These are phyloP conservation scores for Oryzaephilus surinamensis DNA, from an alignment of 1,140 invertebrate species.

Conservation along the genomic window DNA sequence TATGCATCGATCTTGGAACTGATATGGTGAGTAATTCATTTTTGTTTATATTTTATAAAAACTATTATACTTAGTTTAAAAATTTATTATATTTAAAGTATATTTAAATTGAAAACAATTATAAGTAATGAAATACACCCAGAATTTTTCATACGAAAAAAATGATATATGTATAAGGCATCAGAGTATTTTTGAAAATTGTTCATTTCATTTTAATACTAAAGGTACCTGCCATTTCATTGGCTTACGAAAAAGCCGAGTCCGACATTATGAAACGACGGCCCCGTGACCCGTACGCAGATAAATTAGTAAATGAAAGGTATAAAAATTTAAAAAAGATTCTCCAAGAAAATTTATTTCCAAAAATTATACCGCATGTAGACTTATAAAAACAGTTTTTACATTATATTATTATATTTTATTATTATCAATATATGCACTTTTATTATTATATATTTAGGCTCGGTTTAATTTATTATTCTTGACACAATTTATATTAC, in stretches of 20 bases:
- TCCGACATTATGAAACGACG: slow-evolving; percentile 99
- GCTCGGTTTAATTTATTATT: too few species aligned
- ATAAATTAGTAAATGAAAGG: slow-evolving; percentile 98
- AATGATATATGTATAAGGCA: slow-evolving; percentile 9
- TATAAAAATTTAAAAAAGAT: too few species aligned
- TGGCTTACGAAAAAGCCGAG: slow-evolving; percentile 97
- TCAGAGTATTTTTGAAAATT: slow-evolving; percentile 11
- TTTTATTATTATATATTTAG: too few species aligned
- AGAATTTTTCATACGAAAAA: too few species aligned
- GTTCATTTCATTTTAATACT: slow-evolving; percentile 1
- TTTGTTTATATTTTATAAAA: neutral
- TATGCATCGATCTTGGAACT: slow-evolving; percentile 99
- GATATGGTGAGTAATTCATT: slow-evolving; percentile 81
- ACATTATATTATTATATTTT: too few species aligned
- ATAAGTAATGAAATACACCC: neutral
- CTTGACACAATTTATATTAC: too few species aligned
- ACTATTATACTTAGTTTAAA: neutral
- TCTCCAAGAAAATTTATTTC: too few species aligned
- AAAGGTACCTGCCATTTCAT: slow-evolving; percentile 92
- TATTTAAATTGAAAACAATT: neutral
- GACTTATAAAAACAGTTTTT: too few species aligned
- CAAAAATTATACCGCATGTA: too few species aligned
- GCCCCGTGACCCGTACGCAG: slow-evolving; percentile 86
- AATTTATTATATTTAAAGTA: neutral
- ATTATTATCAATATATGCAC: too few species aligned